These are phyloP conservation scores for Tetrao urogallus DNA, from an alignment of 2,113 vertebrate species.

Conservation along the genomic window DNA sequence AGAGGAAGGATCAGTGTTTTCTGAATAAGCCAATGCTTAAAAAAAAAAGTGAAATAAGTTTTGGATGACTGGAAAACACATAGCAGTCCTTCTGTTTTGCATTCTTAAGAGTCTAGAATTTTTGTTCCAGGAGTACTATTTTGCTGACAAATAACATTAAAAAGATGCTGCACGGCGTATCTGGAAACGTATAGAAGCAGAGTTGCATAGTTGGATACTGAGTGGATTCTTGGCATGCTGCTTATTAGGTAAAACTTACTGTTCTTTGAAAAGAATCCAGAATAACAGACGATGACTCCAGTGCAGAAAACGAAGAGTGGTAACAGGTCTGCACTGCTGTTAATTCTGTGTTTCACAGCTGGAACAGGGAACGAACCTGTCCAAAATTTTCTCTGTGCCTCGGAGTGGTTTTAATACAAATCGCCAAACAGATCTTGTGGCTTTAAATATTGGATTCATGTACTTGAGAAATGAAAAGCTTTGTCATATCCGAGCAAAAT, in stretches of 20 bases:
- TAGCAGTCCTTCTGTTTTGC: not conserved
- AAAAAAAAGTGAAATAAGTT: not conserved
- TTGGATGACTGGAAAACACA: not conserved
- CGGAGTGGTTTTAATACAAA: not conserved
- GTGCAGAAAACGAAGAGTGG: rapidly evolving
- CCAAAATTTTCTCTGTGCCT: not conserved
- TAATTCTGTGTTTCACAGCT: rapidly evolving
- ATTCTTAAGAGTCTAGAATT: not conserved
- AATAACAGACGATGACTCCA: rapidly evolving
- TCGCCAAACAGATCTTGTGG: not conserved
- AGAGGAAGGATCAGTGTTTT: not conserved
- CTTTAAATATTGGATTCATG: not conserved
- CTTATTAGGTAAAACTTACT: rapidly evolving
- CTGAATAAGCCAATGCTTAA: not conserved
- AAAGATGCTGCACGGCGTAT: not conserved
- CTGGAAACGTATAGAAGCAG: rapidly evolving
- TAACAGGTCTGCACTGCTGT: not conserved
- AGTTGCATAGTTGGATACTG: rapidly evolving
- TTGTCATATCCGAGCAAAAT: not conserved
- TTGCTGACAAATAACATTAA: not conserved
- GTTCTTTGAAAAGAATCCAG: not conserved
- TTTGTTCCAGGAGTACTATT: not conserved
- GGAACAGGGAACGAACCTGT: not conserved
- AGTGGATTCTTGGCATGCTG: not conserved
- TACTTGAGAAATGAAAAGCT: not conserved